Evolutionary conservation across 2,797 vertebrate species (phyloP), one percentile per base, ranked within the genome.

Genomic region (Xerus rutilus): DNA sequence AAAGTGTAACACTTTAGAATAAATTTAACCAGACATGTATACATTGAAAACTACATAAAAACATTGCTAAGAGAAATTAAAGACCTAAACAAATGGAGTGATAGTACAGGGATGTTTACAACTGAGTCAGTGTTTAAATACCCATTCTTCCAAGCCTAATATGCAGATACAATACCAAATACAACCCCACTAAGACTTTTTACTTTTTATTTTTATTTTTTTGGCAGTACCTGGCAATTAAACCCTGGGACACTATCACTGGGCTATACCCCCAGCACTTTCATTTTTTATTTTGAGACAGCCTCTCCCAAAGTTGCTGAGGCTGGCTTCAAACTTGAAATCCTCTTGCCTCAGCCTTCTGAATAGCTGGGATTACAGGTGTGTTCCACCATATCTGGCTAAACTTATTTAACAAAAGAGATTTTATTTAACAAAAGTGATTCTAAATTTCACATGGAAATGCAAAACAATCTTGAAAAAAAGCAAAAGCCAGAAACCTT

Each of bases 401-500:
- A 65, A 32, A 14, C 64, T 28, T 65, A 32, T 65, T 65, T 65
- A 65, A 32, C 30, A 59, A 59, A 45, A 64, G 35, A 70, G 35
- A 64, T 77, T 91, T 64, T 65, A 30, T 65, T 65, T 65, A 65
- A 32, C 30, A 59, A 59, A 45, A 64, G 35, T 77, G 35, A 64
- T 77, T 91, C 30, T 78, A 43, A 89, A 94, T 72, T 86, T 81
- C 32, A 73, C 32, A 12, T 54, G 43, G 67, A 74, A 74, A 89
- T 64, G 20, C 23, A 35, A 54, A 64, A 77, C 10, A 76, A 39
- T 65, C 28, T 86, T 28, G 25, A 52, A 49, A 65, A 74, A 73
- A 47, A 86, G 35, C 20, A 32, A 15, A 49, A n/a, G 52, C 69
- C 69, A 25, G 25, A 86, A 79, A 67, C 79, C 12, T 64, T 79